These are phyloP conservation scores for Drosophila prosaltans DNA, from an alignment of 1,140 invertebrate genomes.

Conservation along the genomic window DNA sequence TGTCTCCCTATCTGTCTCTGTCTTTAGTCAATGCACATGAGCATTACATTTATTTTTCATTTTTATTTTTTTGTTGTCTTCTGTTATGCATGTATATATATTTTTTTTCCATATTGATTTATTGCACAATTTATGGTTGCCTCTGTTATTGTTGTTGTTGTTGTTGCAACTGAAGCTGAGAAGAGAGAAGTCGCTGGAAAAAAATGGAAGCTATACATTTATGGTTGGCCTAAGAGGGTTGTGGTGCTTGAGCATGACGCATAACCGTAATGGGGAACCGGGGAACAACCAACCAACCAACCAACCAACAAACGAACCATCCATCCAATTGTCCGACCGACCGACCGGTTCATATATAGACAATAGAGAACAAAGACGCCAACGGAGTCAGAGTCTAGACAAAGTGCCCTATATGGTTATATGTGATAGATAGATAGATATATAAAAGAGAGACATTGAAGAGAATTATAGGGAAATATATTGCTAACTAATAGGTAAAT, in stretches of 20 bases:
- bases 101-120: slow-evolving; percentile 59
- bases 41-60: slow-evolving; percentile 15
- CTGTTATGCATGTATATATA: slow-evolving; percentile 33
- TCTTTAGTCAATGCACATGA: slow-evolving; percentile 16
- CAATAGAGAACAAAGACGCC: slow-evolving; percentile 62
- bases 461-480: neutral
- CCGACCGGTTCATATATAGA: slow-evolving; percentile 53
- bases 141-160: neutral
- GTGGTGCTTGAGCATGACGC: slow-evolving; percentile 56
- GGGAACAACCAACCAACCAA: neutral
- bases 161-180: slow-evolving; percentile 31
- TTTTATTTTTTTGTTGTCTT: slow-evolving; percentile 17
- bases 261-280: slow-evolving; percentile 48
- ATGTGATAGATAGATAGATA: slow-evolving; percentile 26
- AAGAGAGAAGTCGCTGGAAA: neutral
- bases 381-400: slow-evolving; percentile 62
- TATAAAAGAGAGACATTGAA: slow-evolving; percentile 12
- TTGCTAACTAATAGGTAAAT: neutral
- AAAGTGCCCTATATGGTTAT: slow-evolving; percentile 56
- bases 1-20: slow-evolving; percentile 2
- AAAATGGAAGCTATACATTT: slow-evolving; percentile 38
- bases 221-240: slow-evolving; percentile 47
- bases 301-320: neutral
- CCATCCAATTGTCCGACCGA: slow-evolving; percentile 44
- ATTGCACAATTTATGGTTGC: slow-evolving; percentile 65